These are phyloP conservation scores for Resseliella maxima DNA, from an alignment of 2,888 invertebrate genomes.

Conservation along the genomic window DNA sequence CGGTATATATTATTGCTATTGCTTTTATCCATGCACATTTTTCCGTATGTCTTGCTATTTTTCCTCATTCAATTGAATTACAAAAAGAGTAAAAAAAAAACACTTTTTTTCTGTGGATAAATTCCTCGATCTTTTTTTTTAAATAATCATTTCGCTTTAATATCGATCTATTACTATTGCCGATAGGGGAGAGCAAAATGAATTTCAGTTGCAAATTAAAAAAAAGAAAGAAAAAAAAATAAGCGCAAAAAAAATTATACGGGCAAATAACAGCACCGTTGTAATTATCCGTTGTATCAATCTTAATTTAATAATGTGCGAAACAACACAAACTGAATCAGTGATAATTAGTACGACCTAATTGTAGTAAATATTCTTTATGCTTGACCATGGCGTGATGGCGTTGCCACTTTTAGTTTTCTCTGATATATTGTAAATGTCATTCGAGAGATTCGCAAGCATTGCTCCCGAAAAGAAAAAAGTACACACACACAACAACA, in stretches of 20 bases:
- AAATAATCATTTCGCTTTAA: neutral
- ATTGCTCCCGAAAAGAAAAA: too few species aligned
- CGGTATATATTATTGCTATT: neutral
- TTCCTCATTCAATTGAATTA: too few species aligned
- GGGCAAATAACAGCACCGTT: neutral
- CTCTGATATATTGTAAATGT: neutral
- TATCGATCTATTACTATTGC: neutral
- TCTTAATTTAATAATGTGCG: conserved; percentile 46
- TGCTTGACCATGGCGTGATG: too few species aligned
- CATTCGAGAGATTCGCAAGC: too few species aligned
- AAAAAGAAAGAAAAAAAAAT: neutral
- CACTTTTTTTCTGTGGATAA: neutral
- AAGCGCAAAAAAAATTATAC: neutral
- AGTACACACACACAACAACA: too few species aligned
- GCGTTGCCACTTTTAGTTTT: neutral
- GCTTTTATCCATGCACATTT: neutral
- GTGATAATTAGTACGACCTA: conserved; percentile 26
- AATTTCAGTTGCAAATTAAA: conserved; percentile 10
- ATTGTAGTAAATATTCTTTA: conserved; percentile 12
- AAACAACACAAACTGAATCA: conserved; percentile 1
- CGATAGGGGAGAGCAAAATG: neutral
- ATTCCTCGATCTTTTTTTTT: neutral
- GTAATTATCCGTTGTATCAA: conserved; percentile 22
- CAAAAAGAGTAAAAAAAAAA: too few species aligned
- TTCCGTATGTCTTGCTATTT: neutral